Percentiles rank a stretch among this genome's conserved stretches.
Conservation (phyloP, 2,797 vertebrate genomes). For the Botia kubotai region DNA sequence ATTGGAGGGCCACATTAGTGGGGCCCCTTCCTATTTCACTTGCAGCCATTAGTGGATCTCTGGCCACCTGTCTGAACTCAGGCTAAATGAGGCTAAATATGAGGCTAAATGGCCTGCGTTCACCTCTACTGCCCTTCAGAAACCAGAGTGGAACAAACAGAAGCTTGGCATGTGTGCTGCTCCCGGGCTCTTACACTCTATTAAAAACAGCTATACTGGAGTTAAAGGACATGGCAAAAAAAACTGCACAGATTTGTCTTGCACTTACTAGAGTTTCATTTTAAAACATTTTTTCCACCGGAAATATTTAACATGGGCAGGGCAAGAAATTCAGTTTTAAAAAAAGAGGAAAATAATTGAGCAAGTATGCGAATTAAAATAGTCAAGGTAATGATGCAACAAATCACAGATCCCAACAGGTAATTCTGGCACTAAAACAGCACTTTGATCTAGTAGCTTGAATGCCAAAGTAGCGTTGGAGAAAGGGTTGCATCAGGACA, state of each 20-base stretch:
- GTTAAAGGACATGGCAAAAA: conserved; percentile 33
- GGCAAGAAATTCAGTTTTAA: neutral
- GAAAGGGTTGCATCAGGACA: conserved; percentile 49
- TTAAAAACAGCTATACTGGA: conserved; percentile 53
- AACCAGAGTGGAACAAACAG: conserved; percentile 70
- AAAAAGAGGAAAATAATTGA: neutral
- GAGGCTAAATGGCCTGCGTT: conserved; percentile 74
- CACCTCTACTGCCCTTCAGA: conserved; percentile 74
- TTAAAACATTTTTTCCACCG: neutral
- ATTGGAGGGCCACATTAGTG: conserved; percentile 67
- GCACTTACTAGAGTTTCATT: neutral
- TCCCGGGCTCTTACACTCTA: conserved; percentile 59
- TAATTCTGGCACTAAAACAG: conserved; percentile 28
- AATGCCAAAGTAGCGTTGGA: conserved; percentile 26
- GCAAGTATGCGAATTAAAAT: neutral
- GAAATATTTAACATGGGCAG: neutral
- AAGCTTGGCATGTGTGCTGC: conserved; percentile 59
- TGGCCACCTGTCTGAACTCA: conserved; percentile 57
- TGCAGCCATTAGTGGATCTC: conserved; percentile 56
- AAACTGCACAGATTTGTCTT: neutral
- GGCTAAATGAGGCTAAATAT: conserved; percentile 73
- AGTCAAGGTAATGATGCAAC: conserved; percentile 14
- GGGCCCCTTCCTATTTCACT: conserved; percentile 51
- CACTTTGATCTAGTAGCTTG: conserved; percentile 15
- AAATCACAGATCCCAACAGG: neutral